These are phyloP conservation scores for Malaclemys terrapin DNA, from an alignment of 2,113 vertebrate species.

Conservation along the genomic window DNA sequence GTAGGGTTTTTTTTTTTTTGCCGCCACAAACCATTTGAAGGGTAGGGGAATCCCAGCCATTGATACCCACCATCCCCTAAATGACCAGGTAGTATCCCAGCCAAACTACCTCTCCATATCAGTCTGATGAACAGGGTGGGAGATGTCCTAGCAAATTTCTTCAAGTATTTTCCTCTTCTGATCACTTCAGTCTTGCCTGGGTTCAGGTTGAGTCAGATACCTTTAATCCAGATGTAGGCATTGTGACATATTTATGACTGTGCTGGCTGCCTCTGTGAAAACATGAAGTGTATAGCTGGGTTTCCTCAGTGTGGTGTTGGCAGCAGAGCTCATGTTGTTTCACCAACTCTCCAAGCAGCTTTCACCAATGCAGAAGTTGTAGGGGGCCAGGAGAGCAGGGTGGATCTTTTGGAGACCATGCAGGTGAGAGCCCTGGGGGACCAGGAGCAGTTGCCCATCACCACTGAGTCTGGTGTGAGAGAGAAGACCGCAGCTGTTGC, in stretches of 20 bases:
- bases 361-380: neutral
- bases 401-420: neutral
- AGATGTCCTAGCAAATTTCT: neutral
- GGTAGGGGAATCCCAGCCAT: neutral
- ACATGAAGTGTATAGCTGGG: neutral
- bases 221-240: neutral
- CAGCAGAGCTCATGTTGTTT: neutral
- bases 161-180: neutral
- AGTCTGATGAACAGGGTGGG: neutral
- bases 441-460: neutral
- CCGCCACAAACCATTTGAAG: neutral
- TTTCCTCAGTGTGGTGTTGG: neutral
- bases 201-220: neutral
- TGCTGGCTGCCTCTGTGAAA: neutral
- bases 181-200: neutral
- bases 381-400: neutral
- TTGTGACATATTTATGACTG: neutral
- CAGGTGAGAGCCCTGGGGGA: neutral
- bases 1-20: no score
- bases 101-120: neutral
- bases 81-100: neutral
- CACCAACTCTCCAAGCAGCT: neutral
- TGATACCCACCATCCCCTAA: no score
- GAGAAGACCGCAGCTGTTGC: neutral
- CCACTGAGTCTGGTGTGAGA: neutral